phyloP scores from a whole-genome alignment of 2,888 invertebrate species.

The Hypercompe scribonia region DNA sequence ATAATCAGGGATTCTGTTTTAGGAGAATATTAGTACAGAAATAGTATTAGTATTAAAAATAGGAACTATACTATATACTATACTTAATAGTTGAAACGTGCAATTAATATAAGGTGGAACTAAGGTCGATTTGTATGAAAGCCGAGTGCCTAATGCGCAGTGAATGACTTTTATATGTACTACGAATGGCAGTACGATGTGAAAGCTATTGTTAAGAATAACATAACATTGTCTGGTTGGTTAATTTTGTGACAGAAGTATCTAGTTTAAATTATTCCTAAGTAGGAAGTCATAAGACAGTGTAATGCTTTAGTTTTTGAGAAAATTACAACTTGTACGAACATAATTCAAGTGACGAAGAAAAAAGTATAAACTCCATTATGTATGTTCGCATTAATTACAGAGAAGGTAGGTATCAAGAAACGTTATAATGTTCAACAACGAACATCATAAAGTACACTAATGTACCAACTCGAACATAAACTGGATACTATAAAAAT shows the following conservation, averaged over 20 bases:
- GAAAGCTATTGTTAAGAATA: slow-evolving; percentile 39
- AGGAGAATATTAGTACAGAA: background rate
- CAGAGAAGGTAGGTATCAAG: slow-evolving; percentile 36
- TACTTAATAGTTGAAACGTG: too few relatives aligned
- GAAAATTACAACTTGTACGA: slow-evolving; percentile 33
- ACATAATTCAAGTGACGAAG: slow-evolving; percentile 34
- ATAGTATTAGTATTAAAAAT: too few relatives aligned
- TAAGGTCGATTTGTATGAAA: slow-evolving; percentile 37
- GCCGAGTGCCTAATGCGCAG: slow-evolving; percentile 34
- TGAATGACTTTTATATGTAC: slow-evolving; percentile 39
- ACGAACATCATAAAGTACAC: slow-evolving; percentile 38
- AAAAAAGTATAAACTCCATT: slow-evolving; percentile 43
- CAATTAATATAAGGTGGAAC: slow-evolving; percentile 31
- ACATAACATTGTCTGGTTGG: slow-evolving; percentile 15
- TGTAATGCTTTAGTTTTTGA: slow-evolving; percentile 15
- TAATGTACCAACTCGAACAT: slow-evolving; percentile 37
- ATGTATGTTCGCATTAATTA: slow-evolving; percentile 49
- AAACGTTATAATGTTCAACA: slow-evolving; percentile 44
- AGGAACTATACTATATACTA: slow-evolving; percentile 34
- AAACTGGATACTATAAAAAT: slow-evolving; percentile 29
- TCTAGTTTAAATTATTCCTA: slow-evolving; percentile 11
- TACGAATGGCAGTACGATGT: slow-evolving; percentile 30
- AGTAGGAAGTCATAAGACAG: slow-evolving; percentile 11
- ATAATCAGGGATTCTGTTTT: background rate
- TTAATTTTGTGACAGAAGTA: slow-evolving; percentile 19